phyloP scores from a whole-genome alignment of 1,140 invertebrate species.

The Heliconius melpomene region DNA sequence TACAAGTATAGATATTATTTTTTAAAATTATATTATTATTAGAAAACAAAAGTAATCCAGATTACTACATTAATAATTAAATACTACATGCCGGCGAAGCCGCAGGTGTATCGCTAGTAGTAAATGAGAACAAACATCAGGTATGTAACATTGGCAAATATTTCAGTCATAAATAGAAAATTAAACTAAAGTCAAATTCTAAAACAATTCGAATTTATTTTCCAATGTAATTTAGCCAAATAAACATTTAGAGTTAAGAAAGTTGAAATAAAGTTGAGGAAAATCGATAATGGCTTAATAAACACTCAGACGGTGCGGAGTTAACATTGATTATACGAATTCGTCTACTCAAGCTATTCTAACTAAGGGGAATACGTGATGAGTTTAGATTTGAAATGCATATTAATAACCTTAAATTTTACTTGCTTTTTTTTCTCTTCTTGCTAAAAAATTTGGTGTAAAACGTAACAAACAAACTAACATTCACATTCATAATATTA shows the following conservation, averaged over 20 bases:
- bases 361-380: not conserved
- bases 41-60: too few relatives aligned
- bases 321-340: constrained; percentile 1
- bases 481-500: too few relatives aligned
- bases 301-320: constrained; percentile 4
- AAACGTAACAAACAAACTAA: too few relatives aligned
- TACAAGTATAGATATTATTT: too few relatives aligned
- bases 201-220: constrained; percentile 6
- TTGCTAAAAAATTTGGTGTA: too few relatives aligned
- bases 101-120: too few relatives aligned
- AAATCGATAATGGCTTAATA: constrained; percentile 17
- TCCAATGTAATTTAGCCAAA: not conserved
- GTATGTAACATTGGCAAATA: not conserved
- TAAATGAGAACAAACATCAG: not conserved
- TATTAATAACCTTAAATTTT: not conserved
- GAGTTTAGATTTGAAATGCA: not conserved
- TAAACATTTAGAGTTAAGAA: constrained; percentile 11
- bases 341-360: not conserved
- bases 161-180: not conserved
- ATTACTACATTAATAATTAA: too few relatives aligned
- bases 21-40: too few relatives aligned
- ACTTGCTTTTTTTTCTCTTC: too few relatives aligned
- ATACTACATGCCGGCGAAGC: too few relatives aligned
- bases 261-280: constrained; percentile 11
- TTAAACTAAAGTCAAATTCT: not conserved